Percentiles rank a stretch among this genome's conserved stretches.
Conservation (phyloP, 2,113 vertebrate genomes). For the Cyprinodon tularosa region DNA sequence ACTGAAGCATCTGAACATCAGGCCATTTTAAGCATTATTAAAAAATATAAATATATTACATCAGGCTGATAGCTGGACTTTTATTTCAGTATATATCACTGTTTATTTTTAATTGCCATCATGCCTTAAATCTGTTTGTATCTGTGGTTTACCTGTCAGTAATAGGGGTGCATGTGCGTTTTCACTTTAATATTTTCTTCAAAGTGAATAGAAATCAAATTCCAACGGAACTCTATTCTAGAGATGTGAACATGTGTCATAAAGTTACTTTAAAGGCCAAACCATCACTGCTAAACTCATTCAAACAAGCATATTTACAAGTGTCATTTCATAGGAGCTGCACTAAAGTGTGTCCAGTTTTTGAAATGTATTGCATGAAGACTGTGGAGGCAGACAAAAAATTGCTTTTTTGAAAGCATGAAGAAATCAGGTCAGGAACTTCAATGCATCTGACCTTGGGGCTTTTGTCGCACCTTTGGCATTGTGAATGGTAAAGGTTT, state of each 20-base stretch:
- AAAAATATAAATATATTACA: too few relatives aligned
- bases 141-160: slow-evolving; percentile 1
- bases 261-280: not conserved
- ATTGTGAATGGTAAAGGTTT: not conserved
- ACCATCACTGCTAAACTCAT: not conserved
- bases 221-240: not conserved
- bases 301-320: not conserved
- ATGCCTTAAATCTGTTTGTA: not conserved
- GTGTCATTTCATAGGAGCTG: not conserved
- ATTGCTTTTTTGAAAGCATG: not conserved
- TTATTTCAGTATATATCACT: rapidly evolving
- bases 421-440: not conserved
- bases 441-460: slow-evolving; percentile 1
- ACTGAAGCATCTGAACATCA: too few relatives aligned
- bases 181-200: not conserved
- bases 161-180: not conserved
- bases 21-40: too few relatives aligned
- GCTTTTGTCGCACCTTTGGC: not conserved
- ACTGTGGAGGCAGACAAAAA: slow-evolving; percentile 1
- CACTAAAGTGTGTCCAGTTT: not conserved
- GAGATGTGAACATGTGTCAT: not conserved
- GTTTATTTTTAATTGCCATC: not conserved
- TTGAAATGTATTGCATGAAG: not conserved
- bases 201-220: not conserved
- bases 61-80: too few relatives aligned